A percentile compares a stretch with the other conserved stretches of the same genome.
Evolutionary conservation across 2,888 invertebrate genomes (phyloP).

Genomic region (Leptinotarsa tumamoca): DNA sequence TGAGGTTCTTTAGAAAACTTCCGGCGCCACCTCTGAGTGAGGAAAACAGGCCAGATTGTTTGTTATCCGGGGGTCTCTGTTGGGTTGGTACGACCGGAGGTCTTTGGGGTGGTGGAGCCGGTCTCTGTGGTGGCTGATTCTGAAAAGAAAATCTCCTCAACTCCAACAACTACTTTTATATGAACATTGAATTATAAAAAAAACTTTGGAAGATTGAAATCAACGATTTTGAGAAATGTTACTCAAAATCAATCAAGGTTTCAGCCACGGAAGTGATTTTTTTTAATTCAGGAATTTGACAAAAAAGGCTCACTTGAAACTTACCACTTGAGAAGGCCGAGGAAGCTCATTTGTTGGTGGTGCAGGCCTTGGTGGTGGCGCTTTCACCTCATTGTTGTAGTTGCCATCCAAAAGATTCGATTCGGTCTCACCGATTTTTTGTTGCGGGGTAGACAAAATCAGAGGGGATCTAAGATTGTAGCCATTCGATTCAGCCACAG

Average conservation of each 20-base stretch:
- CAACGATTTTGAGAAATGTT: too few relatives aligned
- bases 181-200: too few relatives aligned
- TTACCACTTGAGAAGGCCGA: conserved; percentile 47
- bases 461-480: conserved; percentile 86
- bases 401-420: conserved; percentile 51
- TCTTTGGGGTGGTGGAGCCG: conserved; percentile 54
- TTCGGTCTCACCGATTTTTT: conserved; percentile 62
- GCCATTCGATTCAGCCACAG: conserved; percentile 87
- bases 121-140: conserved; percentile 49
- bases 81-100: conserved; percentile 55
- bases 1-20: conserved; percentile 91
- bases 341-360: conserved; percentile 54
- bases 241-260: too few relatives aligned
- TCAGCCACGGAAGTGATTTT: neutral
- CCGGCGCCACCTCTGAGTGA: conserved; percentile 94
- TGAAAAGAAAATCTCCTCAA: neutral
- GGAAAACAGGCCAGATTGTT: conserved; percentile 76
- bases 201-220: too few relatives aligned
- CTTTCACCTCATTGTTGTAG: conserved; percentile 51
- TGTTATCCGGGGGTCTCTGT: conserved; percentile 58
- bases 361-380: conserved; percentile 58
- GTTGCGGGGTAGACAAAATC: conserved; percentile 43
- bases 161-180: too few relatives aligned
- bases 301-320: neutral
- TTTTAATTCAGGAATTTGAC: neutral